Conservation (phyloP, 2,888 invertebrate species). For the Chaetogeoica ovagalla region DNA sequence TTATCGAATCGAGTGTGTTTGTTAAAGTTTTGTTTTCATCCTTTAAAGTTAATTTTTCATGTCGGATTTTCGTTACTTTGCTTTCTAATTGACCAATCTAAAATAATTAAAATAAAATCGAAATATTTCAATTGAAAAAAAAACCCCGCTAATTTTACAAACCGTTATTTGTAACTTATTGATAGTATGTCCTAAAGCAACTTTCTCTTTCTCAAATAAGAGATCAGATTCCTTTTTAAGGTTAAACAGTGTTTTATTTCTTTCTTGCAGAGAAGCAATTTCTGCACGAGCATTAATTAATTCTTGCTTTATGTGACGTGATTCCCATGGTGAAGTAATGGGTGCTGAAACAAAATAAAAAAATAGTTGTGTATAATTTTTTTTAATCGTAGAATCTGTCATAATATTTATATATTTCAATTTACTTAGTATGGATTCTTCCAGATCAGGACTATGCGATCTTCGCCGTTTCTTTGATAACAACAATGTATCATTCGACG, state of each 20-base stretch:
- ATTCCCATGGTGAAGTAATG: conserved; percentile 68
- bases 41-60: conserved; percentile 41
- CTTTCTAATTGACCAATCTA: conserved; percentile 43
- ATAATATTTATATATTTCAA: not conserved
- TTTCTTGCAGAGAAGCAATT: conserved; percentile 66
- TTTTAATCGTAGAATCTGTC: not conserved
- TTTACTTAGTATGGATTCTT: conserved; percentile 33
- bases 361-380: no score
- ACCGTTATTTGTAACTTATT: conserved; percentile 45
- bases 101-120: not conserved
- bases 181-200: conserved; percentile 49
- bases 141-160: not conserved
- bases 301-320: conserved; percentile 68
- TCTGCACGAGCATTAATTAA: conserved; percentile 65
- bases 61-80: conserved; percentile 19
- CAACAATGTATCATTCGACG: conserved; percentile 37
- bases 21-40: conserved; percentile 36
- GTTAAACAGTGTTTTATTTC: conserved; percentile 70
- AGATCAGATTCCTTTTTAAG: conserved; percentile 73
- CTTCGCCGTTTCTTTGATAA: conserved; percentile 46
- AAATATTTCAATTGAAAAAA: not conserved
- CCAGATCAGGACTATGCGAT: conserved; percentile 39
- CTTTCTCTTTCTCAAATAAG: conserved; percentile 72
- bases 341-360: conserved; percentile 55
- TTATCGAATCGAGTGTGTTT: conserved; percentile 23